Conservation (phyloP, 1,140 invertebrate genomes). For the Achroia grisella region DNA sequence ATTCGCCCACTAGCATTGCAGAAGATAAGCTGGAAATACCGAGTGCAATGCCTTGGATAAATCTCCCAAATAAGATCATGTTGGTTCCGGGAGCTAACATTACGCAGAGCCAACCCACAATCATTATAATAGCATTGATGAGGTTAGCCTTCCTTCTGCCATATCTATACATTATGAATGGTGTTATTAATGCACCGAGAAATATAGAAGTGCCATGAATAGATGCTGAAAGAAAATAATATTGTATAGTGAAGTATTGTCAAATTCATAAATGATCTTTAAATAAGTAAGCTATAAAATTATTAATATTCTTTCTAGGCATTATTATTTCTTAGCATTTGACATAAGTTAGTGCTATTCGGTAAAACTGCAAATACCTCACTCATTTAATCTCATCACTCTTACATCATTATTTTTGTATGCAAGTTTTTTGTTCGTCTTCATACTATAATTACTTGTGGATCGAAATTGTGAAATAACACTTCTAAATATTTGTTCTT, state of each 20-base stretch:
- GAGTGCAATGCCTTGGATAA: neutral
- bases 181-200: slow-evolving; percentile 7
- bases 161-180: neutral
- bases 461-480: too few species aligned
- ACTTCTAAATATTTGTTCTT: neutral
- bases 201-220: too few species aligned
- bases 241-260: neutral
- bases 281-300: too few species aligned
- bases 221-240: neutral
- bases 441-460: too few species aligned
- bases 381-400: too few species aligned
- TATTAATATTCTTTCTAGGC: too few species aligned
- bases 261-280: too few species aligned
- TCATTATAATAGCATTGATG: neutral
- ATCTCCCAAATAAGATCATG: neutral
- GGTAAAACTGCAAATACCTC: too few species aligned
- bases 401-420: too few species aligned
- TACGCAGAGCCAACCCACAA: neutral
- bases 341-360: too few species aligned
- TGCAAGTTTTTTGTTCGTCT: too few species aligned
- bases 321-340: too few species aligned
- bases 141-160: neutral
- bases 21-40: neutral
- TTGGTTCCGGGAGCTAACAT: neutral
- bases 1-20: neutral